Conservation (phyloP, 2,888 invertebrate species). For the Erebia aethiops region DNA sequence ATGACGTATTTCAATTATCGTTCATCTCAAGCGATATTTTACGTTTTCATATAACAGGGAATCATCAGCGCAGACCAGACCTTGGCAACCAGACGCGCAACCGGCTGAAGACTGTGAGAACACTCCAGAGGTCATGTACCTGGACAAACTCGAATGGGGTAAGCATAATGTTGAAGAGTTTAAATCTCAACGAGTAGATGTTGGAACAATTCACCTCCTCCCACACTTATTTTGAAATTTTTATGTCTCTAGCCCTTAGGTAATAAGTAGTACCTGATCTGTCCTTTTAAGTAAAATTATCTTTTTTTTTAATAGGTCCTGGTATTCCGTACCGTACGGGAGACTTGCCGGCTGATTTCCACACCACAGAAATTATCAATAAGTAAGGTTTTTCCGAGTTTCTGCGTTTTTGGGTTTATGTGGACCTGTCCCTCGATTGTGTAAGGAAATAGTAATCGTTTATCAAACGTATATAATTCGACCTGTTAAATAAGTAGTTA, state of each 20-base stretch:
- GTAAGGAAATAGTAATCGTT: too few relatives aligned
- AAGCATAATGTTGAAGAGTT: constrained; percentile 38
- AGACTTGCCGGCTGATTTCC: constrained; percentile 73
- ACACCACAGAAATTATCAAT: constrained; percentile 75
- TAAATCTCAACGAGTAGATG: not conserved
- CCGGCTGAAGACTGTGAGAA: constrained; percentile 58
- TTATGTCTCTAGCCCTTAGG: too few relatives aligned
- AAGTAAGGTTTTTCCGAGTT: constrained; percentile 53
- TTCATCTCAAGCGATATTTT: too few relatives aligned
- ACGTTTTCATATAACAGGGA: constrained; percentile 74
- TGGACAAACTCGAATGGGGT: constrained; percentile 86
- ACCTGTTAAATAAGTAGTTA: too few relatives aligned
- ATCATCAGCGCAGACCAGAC: constrained; percentile 89
- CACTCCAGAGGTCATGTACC: constrained; percentile 86
- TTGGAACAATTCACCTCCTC: not conserved
- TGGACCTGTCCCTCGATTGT: too few relatives aligned
- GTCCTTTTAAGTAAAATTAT: not conserved
- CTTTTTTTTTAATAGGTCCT: constrained; percentile 54
- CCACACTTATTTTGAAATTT: not conserved
- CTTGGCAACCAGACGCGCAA: constrained; percentile 86
- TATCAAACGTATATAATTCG: too few relatives aligned
- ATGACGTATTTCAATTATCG: too few relatives aligned
- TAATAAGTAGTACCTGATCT: too few relatives aligned
- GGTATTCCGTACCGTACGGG: constrained; percentile 64
- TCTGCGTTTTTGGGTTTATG: too few relatives aligned